Evolutionary conservation across 1,140 invertebrate species (phyloP).

Genomic region (Heliconius congener): DNA sequence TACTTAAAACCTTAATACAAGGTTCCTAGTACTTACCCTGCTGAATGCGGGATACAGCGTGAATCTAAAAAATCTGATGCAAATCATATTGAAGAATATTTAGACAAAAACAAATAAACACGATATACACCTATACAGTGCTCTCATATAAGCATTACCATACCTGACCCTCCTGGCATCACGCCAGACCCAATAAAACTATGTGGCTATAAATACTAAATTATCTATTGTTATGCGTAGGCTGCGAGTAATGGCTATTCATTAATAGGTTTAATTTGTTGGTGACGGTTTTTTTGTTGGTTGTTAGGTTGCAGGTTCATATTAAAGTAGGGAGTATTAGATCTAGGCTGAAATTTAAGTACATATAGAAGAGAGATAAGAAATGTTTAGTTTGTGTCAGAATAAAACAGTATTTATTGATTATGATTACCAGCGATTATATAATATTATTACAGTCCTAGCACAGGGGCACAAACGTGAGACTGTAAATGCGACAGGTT

Average conservation of each 20-base stretch:
- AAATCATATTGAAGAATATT: background rate
- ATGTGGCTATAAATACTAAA: constrained; percentile 37
- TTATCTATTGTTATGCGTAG: constrained; percentile 40
- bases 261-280: constrained; percentile 5
- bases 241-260: constrained; percentile 26
- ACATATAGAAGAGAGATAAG: too few species aligned
- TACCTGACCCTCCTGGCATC: constrained; percentile 21
- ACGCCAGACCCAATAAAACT: constrained; percentile 37
- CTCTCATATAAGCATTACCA: constrained; percentile 17
- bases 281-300: background rate
- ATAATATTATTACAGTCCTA: too few species aligned
- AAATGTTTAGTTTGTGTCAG: too few species aligned
- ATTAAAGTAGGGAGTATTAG: too few species aligned
- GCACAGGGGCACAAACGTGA: too few species aligned
- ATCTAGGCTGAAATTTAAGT: too few species aligned
- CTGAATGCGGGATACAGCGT: too few species aligned
- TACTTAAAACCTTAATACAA: too few species aligned
- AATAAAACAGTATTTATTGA: too few species aligned
- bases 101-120: background rate
- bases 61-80: background rate
- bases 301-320: background rate
- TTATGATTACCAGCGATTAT: too few species aligned
- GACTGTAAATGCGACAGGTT: too few species aligned
- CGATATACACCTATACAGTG: background rate
- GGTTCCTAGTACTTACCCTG: too few species aligned